Evolutionary conservation across 2,113 vertebrate genomes (phyloP).

Genomic region (Gambusia affinis): DNA sequence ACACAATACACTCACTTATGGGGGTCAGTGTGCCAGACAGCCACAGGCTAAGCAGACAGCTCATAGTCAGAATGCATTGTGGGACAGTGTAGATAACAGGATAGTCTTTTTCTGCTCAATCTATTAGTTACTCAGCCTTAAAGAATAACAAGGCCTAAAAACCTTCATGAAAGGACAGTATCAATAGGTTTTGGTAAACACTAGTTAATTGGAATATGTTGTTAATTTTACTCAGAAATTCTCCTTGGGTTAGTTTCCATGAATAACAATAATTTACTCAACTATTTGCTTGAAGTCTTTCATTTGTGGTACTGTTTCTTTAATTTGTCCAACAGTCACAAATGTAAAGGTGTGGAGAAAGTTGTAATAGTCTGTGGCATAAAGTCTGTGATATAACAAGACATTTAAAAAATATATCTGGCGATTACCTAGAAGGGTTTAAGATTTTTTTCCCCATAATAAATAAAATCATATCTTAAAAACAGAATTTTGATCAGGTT

Average conservation of each 20-base stretch:
- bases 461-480: too few relatives aligned
- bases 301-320: background rate
- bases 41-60: constrained; percentile 65
- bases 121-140: constrained; percentile 24
- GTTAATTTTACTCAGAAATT: too few relatives aligned
- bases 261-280: background rate
- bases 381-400: too few relatives aligned
- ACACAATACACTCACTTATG: constrained; percentile 50
- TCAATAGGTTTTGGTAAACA: background rate
- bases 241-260: too few relatives aligned
- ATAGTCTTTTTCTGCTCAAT: constrained; percentile 63
- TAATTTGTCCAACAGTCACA: background rate
- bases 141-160: constrained; percentile 4
- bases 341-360: too few relatives aligned
- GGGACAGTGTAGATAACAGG: constrained; percentile 48
- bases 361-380: too few relatives aligned
- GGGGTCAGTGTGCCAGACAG: constrained; percentile 71
- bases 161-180: background rate
- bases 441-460: too few relatives aligned
- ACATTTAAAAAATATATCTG: too few relatives aligned
- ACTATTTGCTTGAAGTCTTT: background rate
- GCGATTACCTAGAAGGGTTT: background rate
- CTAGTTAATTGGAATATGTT: too few relatives aligned
- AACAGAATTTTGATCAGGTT: too few relatives aligned
- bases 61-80: constrained; percentile 55